phyloP scores from a whole-genome alignment of 2,113 vertebrate species.

The Microcebus griseorufus region DNA sequence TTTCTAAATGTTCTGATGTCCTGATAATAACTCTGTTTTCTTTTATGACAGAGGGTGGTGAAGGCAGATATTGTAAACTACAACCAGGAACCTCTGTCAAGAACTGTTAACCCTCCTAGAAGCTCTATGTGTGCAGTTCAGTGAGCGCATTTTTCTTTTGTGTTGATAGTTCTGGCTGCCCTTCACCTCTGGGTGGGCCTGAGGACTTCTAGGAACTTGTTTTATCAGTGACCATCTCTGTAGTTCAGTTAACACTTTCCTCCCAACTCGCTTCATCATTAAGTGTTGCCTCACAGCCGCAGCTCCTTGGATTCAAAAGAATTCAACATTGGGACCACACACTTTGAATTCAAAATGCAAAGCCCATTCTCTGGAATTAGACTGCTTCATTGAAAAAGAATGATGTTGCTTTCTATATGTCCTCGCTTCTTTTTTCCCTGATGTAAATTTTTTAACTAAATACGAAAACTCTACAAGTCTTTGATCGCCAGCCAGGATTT shows the following conservation, averaged over 20 bases:
- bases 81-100: slow-evolving; percentile 94
- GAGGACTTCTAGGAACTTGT: slow-evolving; percentile 63
- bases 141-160: slow-evolving; percentile 74
- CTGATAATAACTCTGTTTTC: slow-evolving; percentile 80
- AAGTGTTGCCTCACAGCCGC: slow-evolving; percentile 58
- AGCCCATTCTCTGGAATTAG: slow-evolving; percentile 74
- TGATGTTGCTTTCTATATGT: slow-evolving; percentile 55
- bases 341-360: slow-evolving; percentile 73
- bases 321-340: slow-evolving; percentile 69
- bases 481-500: slow-evolving; percentile 47
- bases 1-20: slow-evolving; percentile 64
- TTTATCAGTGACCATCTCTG: slow-evolving; percentile 77
- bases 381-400: slow-evolving; percentile 65
- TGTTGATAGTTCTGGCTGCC: slow-evolving; percentile 64
- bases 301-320: slow-evolving; percentile 65
- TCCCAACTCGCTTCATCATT: neutral
- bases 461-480: slow-evolving; percentile 48
- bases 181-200: slow-evolving; percentile 60
- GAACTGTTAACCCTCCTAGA: slow-evolving; percentile 92
- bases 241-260: slow-evolving; percentile 61
- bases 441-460: slow-evolving; percentile 41
- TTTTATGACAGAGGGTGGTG: slow-evolving; percentile 93
- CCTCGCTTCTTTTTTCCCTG: slow-evolving; percentile 49
- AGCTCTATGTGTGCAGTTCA: slow-evolving; percentile 96
- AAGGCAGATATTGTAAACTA: slow-evolving; percentile 99